A percentile compares a stretch with the other conserved stretches of the same genome.
phyloP scores from a whole-genome alignment of 2,888 invertebrate species.

The Zonitis immaculata region DNA sequence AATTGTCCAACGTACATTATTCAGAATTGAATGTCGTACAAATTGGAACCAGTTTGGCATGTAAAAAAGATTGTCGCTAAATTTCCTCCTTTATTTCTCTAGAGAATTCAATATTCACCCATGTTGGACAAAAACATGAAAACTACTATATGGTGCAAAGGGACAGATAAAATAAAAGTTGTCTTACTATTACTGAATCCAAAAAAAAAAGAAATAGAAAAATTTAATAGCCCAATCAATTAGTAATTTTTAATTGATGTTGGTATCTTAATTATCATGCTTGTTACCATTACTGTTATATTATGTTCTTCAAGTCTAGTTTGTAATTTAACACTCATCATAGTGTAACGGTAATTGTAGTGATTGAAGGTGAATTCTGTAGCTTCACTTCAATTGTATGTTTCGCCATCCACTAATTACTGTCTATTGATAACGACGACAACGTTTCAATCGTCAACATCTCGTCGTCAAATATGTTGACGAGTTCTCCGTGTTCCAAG shows the following conservation, averaged over 20 bases:
- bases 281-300: background rate
- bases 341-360: background rate
- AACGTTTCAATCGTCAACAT: conserved; percentile 3
- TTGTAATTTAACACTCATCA: conserved; percentile 18
- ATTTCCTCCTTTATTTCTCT: background rate
- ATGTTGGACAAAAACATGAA: background rate
- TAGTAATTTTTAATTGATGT: no score
- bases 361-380: background rate
- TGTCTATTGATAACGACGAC: conserved; percentile 21
- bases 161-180: conserved; percentile 11
- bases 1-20: no score
- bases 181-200: no score
- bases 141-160: background rate
- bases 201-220: no score
- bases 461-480: conserved; percentile 10
- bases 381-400: background rate
- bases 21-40: background rate
- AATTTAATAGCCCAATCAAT: no score
- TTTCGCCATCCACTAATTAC: conserved; percentile 22
- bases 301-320: conserved; percentile 1
- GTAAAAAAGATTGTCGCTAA: background rate
- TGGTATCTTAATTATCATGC: no score
- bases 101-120: background rate
- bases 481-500: conserved; percentile 22
- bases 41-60: background rate